phyloP scores from a whole-genome alignment of 2,888 invertebrate genomes.

The Stenchaetothrips biformis region DNA sequence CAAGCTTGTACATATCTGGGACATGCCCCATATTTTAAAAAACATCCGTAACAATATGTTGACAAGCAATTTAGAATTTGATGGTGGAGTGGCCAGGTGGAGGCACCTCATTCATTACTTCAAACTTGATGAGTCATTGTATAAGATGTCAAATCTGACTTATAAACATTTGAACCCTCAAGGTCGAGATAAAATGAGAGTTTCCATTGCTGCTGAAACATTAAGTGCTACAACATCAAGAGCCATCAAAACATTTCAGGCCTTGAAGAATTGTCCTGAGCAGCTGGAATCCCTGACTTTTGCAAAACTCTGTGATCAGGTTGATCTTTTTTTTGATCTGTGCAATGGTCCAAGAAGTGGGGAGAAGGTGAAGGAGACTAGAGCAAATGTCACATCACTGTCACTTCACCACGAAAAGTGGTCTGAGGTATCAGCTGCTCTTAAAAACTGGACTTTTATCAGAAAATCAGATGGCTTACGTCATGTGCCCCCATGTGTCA shows the following conservation, averaged over 20 bases:
- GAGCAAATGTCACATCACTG: not conserved
- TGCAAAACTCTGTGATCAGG: not conserved
- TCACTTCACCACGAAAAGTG: not conserved
- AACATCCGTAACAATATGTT: not conserved
- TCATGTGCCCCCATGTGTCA: not conserved
- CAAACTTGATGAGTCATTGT: not conserved
- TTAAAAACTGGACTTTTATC: not conserved
- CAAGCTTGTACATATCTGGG: not conserved
- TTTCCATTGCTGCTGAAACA: not conserved
- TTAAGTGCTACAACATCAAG: not conserved
- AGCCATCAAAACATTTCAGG: not conserved
- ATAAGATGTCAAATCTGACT: not conserved
- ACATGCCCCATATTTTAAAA: not conserved
- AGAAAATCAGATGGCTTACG: not conserved
- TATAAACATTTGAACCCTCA: not conserved
- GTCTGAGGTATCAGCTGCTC: not conserved
- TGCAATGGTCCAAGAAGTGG: not conserved
- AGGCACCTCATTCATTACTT: not conserved
- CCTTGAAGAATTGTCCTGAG: not conserved
- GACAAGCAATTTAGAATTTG: not conserved
- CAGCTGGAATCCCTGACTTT: not conserved
- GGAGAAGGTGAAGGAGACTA: not conserved
- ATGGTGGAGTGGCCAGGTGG: not conserved
- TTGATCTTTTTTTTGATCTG: not conserved
- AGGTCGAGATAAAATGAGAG: not conserved